A percentile compares a stretch with the other conserved stretches of the same genome.
These are phyloP conservation scores for Idaea biselata DNA, from an alignment of 2,888 invertebrate species.

Conservation along the genomic window DNA sequence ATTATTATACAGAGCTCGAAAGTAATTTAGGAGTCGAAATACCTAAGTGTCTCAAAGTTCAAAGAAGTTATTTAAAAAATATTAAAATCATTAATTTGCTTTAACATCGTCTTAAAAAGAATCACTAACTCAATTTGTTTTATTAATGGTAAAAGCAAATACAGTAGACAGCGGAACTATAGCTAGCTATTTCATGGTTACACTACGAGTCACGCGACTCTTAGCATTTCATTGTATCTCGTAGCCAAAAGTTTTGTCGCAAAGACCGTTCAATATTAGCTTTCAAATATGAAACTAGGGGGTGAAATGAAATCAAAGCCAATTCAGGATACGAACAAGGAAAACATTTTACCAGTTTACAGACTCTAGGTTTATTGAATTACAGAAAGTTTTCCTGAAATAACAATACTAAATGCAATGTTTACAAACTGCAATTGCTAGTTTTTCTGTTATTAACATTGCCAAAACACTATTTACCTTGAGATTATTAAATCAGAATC, in stretches of 20 bases:
- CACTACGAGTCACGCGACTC: constrained; percentile 44
- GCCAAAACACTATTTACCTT: neutral
- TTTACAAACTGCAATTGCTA: constrained; percentile 20
- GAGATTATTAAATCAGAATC: too few species aligned
- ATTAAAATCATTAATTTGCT: neutral
- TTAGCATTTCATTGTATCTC: constrained; percentile 45
- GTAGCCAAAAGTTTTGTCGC: constrained; percentile 35
- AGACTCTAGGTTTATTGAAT: constrained; percentile 29
- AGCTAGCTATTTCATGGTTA: constrained; percentile 23
- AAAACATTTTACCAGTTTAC: constrained; percentile 46
- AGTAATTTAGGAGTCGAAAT: neutral
- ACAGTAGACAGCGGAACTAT: constrained; percentile 20
- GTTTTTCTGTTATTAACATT: constrained; percentile 9
- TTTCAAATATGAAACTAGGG: constrained; percentile 37
- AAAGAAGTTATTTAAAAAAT: neutral
- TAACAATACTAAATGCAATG: constrained; percentile 25
- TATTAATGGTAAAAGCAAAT: constrained; percentile 11
- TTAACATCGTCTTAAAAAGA: neutral
- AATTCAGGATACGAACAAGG: constrained; percentile 39
- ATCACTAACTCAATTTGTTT: constrained; percentile 8
- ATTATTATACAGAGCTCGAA: neutral
- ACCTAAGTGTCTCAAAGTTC: neutral
- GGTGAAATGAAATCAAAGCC: constrained; percentile 37
- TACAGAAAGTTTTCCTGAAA: constrained; percentile 36
- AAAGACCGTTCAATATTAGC: constrained; percentile 39